phyloP scores from a whole-genome alignment of 2,888 invertebrate species.

The Pyrochroa serraticornis region DNA sequence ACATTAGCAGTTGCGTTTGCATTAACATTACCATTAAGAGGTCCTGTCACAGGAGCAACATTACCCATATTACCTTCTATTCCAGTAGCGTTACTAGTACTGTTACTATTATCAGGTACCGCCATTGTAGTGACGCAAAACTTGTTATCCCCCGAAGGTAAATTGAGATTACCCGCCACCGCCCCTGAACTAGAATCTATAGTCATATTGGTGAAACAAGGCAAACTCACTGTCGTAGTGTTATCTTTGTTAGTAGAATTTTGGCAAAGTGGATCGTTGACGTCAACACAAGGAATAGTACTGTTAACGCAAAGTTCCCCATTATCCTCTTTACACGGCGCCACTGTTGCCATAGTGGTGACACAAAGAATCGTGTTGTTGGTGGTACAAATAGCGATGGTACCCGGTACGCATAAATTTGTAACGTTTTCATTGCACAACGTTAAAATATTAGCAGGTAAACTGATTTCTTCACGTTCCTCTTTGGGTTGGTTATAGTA shows the following conservation, averaged over 20 bases:
- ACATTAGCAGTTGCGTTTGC: too few relatives aligned
- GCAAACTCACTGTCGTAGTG: slow-evolving; percentile 43
- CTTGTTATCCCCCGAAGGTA: slow-evolving; percentile 33
- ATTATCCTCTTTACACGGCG: slow-evolving; percentile 45
- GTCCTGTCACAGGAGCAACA: too few relatives aligned
- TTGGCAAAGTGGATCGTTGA: slow-evolving; percentile 43
- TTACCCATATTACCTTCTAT: too few relatives aligned
- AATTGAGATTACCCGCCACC: slow-evolving; percentile 20
- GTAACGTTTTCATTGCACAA: slow-evolving; percentile 50
- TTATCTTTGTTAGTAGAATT: slow-evolving; percentile 39
- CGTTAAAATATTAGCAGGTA: slow-evolving; percentile 49
- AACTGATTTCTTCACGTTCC: slow-evolving; percentile 45
- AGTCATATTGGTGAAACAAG: slow-evolving; percentile 52
- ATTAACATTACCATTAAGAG: too few relatives aligned
- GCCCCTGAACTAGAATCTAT: slow-evolving; percentile 35
- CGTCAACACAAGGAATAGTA: slow-evolving; percentile 43
- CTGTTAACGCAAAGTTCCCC: slow-evolving; percentile 45
- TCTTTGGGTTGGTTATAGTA: slow-evolving; percentile 50
- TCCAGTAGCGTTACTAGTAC: too few relatives aligned
- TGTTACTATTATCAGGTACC: slow-evolving; percentile 42
- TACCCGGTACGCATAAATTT: slow-evolving; percentile 48
- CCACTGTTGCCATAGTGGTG: slow-evolving; percentile 43
- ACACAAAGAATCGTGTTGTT: slow-evolving; percentile 51
- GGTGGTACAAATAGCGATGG: slow-evolving; percentile 49
- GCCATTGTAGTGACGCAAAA: slow-evolving; percentile 54